Conservation (phyloP, 2,797 vertebrate species). For the Anomalospiza imberbis region DNA sequence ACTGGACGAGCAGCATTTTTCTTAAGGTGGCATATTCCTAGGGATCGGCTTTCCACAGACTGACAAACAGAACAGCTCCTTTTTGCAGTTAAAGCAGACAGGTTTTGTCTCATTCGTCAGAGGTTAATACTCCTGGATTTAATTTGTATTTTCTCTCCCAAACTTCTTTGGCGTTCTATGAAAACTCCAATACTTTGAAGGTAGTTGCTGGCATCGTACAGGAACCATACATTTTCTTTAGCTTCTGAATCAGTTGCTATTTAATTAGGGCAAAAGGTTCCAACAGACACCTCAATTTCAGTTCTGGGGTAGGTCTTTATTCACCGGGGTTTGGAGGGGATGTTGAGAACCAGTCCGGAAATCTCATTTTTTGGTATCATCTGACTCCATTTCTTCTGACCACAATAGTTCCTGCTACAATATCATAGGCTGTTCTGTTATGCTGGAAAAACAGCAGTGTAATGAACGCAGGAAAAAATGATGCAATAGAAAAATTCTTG, state of each 20-base stretch:
- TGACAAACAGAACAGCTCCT: neutral
- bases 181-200: conserved; percentile 56
- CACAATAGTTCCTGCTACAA: conserved; percentile 97
- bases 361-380: conserved; percentile 77
- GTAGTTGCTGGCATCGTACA: conserved; percentile 47
- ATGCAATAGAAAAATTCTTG: conserved; percentile 99
- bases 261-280: conserved; percentile 51
- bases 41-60: neutral
- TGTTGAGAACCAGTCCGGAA: conserved; percentile 39
- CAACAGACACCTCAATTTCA: conserved; percentile 12
- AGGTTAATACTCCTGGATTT: conserved; percentile 55
- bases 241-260: conserved; percentile 46
- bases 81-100: neutral
- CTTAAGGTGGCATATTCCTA: neutral
- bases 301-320: conserved; percentile 27
- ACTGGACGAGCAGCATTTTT: neutral
- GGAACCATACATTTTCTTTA: conserved; percentile 40
- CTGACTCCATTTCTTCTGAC: conserved; percentile 89
- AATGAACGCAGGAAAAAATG: conserved; percentile 97
- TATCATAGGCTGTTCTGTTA: conserved; percentile 98
- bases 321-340: neutral
- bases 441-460: conserved; percentile 98
- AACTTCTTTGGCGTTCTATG: conserved; percentile 62
- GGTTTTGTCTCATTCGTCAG: neutral
- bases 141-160: conserved; percentile 4